A percentile compares a stretch with the other conserved stretches of the same genome.
Evolutionary conservation across 64 coral and sea anemone genomes (phyloP).

Genomic region (Hydrozoanthus tunicans): DNA sequence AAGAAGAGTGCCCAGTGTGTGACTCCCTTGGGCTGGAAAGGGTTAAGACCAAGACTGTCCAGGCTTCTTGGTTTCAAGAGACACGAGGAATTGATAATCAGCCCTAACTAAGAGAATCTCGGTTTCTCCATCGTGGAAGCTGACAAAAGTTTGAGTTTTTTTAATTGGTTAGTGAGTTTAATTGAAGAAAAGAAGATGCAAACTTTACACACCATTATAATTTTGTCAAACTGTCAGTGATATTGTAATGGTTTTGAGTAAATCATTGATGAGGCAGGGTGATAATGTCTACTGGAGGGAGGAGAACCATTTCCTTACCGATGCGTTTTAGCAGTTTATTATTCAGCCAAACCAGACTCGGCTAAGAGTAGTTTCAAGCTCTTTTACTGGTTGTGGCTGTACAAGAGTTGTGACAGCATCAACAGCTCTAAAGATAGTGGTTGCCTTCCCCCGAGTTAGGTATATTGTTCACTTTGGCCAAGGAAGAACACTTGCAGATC

Average conservation of each 20-base stretch:
- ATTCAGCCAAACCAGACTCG: conserved; percentile 53
- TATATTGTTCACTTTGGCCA: conserved; percentile 81
- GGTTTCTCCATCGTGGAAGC: conserved; percentile 20
- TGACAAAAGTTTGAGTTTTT: conserved; percentile 33
- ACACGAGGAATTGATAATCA: conserved; percentile 42
- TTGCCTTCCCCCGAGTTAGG: conserved; percentile 65
- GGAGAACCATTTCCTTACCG: neutral
- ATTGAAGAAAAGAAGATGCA: conserved; percentile 42
- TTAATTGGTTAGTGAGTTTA: conserved; percentile 41
- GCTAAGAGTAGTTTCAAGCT: conserved; percentile 47
- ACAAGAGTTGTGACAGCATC: conserved; percentile 66
- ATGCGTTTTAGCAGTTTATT: conserved; percentile 50
- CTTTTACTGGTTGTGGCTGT: conserved; percentile 61
- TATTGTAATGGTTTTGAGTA: conserved; percentile 56
- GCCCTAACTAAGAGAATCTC: conserved; percentile 58
- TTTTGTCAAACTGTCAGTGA: conserved; percentile 65
- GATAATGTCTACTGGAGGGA: conserved; percentile 42
- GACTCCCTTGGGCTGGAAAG: too few relatives aligned
- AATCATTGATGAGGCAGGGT: conserved; percentile 55
- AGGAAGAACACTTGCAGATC: conserved; percentile 60
- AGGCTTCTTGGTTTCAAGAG: conserved; percentile 16
- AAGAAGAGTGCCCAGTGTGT: too few relatives aligned
- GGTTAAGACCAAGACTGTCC: too few relatives aligned
- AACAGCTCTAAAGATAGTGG: conserved; percentile 69
- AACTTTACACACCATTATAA: conserved; percentile 43